Base-by-base conservation (phyloP, 2,113 vertebrate species). In the Xiphophorus hellerii region DNA sequence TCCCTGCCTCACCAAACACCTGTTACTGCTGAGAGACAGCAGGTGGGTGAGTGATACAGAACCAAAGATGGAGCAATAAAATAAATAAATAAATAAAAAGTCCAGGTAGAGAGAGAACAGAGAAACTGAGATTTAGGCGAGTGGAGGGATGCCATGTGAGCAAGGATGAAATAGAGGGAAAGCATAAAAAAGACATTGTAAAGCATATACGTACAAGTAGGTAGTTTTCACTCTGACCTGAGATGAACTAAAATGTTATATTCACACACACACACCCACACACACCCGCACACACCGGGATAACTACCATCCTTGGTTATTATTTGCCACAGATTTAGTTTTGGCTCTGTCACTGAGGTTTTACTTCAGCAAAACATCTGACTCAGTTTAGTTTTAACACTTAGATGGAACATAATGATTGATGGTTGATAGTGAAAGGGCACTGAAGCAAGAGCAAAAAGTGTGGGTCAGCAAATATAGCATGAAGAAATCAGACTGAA, bases 1-100 rank as follows among this genome's bases (percentile, higher is more conserved):
- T 83, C 84, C 90, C 90, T 30, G 76, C 83, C 77, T 84, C 71
- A 71, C 51, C 29, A 63, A 87, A 89, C 90, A 92, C 90, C 91
- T 92, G 89, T 89, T 90, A 88, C 83, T 78, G 87, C 81, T 77
- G 88, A 88, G 88, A 69, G 79, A 71, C 76, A 69, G 82, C 51
- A 11, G 74, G 81, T 25, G 42, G 48, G 69, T 31, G 61, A 48
- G 35, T 66, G 70, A 67, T 73, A 72, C 78, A 66, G 76, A 67
- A 22, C 62, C 67, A 44, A 79, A 74, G 72, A 83, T 73, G 42
- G 78, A 80, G 72, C 68, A 77, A 81, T 62, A 69, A 51, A 51
- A 78, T 10, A 35, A 10, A 9, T 5, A 31, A 35, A 35, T 8
- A 37, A 11, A 66, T 69, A 71, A 66, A 71, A 65, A 78, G 14